Percentiles rank a stretch among this genome's conserved stretches.
These are phyloP conservation scores for Lithophane socia DNA, from an alignment of 2,888 invertebrate genomes.

Conservation along the genomic window DNA sequence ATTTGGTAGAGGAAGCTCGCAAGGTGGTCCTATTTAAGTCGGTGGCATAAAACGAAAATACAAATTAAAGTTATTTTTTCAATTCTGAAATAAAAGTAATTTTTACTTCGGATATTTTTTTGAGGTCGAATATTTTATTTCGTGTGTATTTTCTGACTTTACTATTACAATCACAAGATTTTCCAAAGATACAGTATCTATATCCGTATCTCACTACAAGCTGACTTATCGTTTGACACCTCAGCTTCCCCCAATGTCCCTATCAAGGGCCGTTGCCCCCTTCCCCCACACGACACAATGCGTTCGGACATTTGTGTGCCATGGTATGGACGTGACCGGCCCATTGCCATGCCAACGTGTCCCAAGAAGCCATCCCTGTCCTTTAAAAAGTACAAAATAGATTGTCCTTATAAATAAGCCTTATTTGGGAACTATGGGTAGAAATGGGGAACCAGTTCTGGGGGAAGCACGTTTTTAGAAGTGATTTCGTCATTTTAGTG, in stretches of 20 bases:
- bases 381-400: slow-evolving; percentile 53
- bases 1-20: too few relatives aligned
- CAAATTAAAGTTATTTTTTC: too few relatives aligned
- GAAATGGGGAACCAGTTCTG: not conserved
- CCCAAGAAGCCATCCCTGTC: slow-evolving; percentile 26
- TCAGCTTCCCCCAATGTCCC: slow-evolving; percentile 9
- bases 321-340: slow-evolving; percentile 44
- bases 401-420: slow-evolving; percentile 51
- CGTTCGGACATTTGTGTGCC: slow-evolving; percentile 30
- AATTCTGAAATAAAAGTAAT: too few relatives aligned
- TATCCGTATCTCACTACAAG: slow-evolving; percentile 14
- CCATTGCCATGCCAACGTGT: slow-evolving; percentile 57
- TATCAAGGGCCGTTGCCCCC: slow-evolving; percentile 17
- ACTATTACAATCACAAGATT: not conserved
- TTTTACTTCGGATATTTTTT: too few relatives aligned
- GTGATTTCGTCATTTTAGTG: not conserved
- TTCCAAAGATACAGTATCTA: not conserved
- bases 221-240: slow-evolving; percentile 27
- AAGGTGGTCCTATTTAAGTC: too few relatives aligned
- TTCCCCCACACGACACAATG: slow-evolving; percentile 26
- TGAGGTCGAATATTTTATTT: too few relatives aligned
- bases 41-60: too few relatives aligned
- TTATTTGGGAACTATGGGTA: slow-evolving; percentile 33
- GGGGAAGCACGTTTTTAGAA: not conserved
- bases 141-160: not conserved